Percentiles rank a stretch among this genome's conserved stretches.
Evolutionary conservation across 2,113 vertebrate genomes (phyloP).

Genomic region (Cryptotis parvus): DNA sequence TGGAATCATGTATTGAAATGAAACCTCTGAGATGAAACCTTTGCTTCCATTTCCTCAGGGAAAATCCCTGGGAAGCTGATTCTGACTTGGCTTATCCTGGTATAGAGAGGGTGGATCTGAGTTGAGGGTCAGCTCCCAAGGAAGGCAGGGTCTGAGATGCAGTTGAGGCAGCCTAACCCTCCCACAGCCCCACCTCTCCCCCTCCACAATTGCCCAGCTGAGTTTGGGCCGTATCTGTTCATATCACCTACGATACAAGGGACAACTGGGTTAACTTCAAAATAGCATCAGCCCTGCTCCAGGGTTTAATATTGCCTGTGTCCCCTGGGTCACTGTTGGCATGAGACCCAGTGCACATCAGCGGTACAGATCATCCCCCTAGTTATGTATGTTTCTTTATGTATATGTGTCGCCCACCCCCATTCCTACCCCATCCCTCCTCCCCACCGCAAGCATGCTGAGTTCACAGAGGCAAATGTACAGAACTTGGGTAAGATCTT

Average conservation of each 20-base stretch:
- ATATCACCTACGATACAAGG: constrained; percentile 17
- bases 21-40: not conserved
- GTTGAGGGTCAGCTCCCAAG: accelerated
- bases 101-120: not conserved
- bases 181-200: too few species aligned
- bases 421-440: not conserved
- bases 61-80: accelerated
- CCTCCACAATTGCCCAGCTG: not conserved
- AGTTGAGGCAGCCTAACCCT: not conserved
- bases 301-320: constrained; percentile 65
- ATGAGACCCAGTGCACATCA: not conserved
- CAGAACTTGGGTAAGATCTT: constrained; percentile 39
- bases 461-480: constrained; percentile 39
- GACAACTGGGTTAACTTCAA: constrained; percentile 58
- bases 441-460: constrained; percentile 25
- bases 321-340: constrained; percentile 53
- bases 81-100: not conserved
- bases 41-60: not conserved
- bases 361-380: constrained; percentile 31
- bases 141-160: not conserved
- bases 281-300: not conserved
- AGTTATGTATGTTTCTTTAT: not conserved
- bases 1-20: not conserved
- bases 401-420: not conserved
- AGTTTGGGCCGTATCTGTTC: not conserved